phyloP scores from a whole-genome alignment of 2,888 invertebrate genomes.

The Caenorhabditis angaria region DNA sequence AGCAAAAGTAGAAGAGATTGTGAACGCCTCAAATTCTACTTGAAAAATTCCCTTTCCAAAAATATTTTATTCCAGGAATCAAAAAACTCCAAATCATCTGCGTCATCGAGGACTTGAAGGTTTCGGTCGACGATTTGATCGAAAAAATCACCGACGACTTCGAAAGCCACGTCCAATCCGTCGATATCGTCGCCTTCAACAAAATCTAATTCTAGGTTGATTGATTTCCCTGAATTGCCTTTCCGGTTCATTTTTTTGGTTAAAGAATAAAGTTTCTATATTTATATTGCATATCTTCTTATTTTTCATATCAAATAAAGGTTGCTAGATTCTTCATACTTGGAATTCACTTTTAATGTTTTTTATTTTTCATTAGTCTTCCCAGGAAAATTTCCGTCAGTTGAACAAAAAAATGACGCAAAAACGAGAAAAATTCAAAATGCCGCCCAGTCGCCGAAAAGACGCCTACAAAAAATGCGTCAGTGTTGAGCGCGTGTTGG shows the following conservation, averaged over 20 bases:
- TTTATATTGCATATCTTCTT: too few species aligned
- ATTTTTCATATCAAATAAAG: too few species aligned
- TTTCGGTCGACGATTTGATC: conserved; percentile 67
- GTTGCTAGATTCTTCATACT: too few species aligned
- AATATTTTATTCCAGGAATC: conserved; percentile 52
- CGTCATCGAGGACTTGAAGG: conserved; percentile 69
- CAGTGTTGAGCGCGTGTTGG: conserved; percentile 20
- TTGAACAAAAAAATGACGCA: conserved; percentile 16
- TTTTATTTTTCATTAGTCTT: too few species aligned
- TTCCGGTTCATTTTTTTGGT: not conserved
- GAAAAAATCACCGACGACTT: conserved; percentile 64
- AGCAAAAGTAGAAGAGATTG: too few species aligned
- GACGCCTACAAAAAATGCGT: conserved; percentile 22
- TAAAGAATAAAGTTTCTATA: not conserved
- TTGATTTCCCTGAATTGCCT: not conserved
- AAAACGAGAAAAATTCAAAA: conserved; percentile 7
- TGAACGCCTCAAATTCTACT: not conserved
- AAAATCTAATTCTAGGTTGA: conserved; percentile 60
- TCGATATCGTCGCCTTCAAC: conserved; percentile 71
- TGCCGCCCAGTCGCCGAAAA: conserved; percentile 9
- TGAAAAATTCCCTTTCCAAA: not conserved
- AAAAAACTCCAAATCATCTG: conserved; percentile 68
- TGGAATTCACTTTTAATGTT: too few species aligned
- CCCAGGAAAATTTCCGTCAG: too few species aligned
- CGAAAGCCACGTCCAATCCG: conserved; percentile 64